Conservation (phyloP, 2,113 vertebrate species). For the Cynoglossus semilaevis region DNA sequence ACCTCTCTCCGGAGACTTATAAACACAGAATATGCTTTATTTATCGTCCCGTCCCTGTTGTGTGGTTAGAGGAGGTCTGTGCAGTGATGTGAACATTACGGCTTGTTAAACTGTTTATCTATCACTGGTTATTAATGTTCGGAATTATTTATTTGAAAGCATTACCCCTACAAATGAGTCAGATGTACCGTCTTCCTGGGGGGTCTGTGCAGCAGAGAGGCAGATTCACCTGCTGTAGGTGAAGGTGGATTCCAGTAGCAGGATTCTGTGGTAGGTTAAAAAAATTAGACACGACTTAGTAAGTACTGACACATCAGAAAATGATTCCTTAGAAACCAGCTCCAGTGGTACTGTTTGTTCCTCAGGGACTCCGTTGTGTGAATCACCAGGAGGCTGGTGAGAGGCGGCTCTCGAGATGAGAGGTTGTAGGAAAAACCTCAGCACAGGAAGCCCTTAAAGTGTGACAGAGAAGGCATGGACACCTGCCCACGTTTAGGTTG, state of each 20-base stretch:
- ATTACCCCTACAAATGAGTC: not conserved
- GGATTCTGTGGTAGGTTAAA: not conserved
- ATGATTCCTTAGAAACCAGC: conserved; percentile 30
- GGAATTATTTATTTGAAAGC: not conserved
- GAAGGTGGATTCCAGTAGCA: not conserved
- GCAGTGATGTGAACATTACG: conserved; percentile 13
- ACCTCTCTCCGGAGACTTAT: conserved; percentile 24
- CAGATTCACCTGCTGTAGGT: not conserved
- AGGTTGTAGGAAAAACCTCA: conserved; percentile 50
- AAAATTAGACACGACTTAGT: too few species aligned
- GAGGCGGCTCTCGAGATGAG: conserved; percentile 46
- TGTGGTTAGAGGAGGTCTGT: conserved; percentile 6
- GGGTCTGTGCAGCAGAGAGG: conserved; percentile 1
- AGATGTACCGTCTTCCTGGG: not conserved
- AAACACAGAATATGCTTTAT: conserved; percentile 9
- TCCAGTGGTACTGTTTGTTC: conserved; percentile 25
- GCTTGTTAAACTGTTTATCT: not conserved
- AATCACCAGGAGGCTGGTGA: conserved; percentile 35
- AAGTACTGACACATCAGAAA: not conserved
- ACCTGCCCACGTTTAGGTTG: conserved; percentile 44
- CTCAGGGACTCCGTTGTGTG: conserved; percentile 28
- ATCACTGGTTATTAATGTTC: conserved; percentile 1
- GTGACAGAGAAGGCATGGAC: conserved; percentile 18
- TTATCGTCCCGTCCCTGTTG: conserved; percentile 10
- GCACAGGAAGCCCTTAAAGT: conserved; percentile 45